These are phyloP conservation scores for Orthonevra nobilis DNA, from an alignment of 2,888 invertebrate species.

Conservation along the genomic window DNA sequence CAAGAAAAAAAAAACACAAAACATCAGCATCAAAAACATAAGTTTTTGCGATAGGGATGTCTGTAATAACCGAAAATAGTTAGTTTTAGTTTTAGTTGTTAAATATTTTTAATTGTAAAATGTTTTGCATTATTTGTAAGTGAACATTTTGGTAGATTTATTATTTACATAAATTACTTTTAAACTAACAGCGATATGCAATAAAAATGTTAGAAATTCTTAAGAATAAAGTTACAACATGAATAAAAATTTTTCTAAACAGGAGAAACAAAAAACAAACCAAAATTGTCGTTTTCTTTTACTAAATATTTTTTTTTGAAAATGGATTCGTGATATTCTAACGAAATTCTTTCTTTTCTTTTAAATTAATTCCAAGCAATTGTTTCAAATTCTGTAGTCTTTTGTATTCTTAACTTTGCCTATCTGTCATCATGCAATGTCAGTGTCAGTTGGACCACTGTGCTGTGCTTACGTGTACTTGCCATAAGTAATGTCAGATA, in stretches of 20 bases:
- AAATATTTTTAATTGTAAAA: constrained; percentile 26
- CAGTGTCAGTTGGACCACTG: no score
- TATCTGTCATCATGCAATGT: no score
- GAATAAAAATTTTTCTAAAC: constrained; percentile 26
- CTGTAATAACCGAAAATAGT: constrained; percentile 22
- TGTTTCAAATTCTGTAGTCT: no score
- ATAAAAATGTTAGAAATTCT: constrained; percentile 12
- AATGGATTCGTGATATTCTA: no score
- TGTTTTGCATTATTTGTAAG: constrained; percentile 33
- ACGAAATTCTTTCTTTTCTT: background rate
- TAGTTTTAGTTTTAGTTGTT: constrained; percentile 29
- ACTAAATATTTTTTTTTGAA: no score
- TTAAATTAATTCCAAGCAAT: background rate
- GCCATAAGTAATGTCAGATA: no score
- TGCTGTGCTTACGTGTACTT: no score
- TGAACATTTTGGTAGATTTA: constrained; percentile 31
- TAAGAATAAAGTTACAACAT: constrained; percentile 31
- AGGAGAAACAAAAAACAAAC: constrained; percentile 3
- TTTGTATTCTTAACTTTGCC: no score
- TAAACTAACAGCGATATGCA: constrained; percentile 15
- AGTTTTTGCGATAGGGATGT: background rate
- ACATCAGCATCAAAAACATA: background rate
- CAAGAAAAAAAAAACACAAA: background rate
- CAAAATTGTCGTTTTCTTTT: constrained; percentile 4
- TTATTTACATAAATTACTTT: constrained; percentile 32